These are phyloP conservation scores for Latrodectus geometricus DNA, from an alignment of 1,140 invertebrate genomes.

Conservation along the genomic window DNA sequence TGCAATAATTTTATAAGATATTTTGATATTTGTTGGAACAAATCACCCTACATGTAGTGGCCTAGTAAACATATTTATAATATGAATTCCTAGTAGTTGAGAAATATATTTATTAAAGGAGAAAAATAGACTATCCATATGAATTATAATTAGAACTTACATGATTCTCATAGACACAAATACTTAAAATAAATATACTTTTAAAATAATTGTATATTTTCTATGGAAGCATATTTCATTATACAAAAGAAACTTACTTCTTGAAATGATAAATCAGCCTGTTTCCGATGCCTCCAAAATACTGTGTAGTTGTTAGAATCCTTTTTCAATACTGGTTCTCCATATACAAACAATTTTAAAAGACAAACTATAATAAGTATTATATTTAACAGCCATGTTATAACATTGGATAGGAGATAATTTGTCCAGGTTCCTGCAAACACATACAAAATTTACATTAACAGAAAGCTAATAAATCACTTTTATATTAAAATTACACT, in stretches of 20 bases:
- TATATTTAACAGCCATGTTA: conserved; percentile 76
- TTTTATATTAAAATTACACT: no score
- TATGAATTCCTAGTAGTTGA: no score
- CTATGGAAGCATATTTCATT: background rate
- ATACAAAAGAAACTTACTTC: conserved; percentile 67
- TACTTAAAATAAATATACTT: no score
- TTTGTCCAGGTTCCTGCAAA: conserved; percentile 65
- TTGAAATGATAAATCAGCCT: conserved; percentile 83
- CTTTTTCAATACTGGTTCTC: conserved; percentile 84
- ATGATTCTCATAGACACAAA: no score
- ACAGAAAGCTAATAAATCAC: background rate
- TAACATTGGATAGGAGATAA: conserved; percentile 66
- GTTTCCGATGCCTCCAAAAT: conserved; percentile 84
- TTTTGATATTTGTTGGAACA: no score
- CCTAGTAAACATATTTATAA: no score
- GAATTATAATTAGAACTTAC: no score
- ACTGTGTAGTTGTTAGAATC: conserved; percentile 81
- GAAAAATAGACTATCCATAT: no score
- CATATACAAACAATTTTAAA: conserved; percentile 85
- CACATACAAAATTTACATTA: background rate
- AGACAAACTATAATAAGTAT: conserved; percentile 80
- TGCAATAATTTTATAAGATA: no score
- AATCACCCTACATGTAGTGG: no score
- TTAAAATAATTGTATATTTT: no score
- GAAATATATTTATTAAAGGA: no score